phyloP scores from a whole-genome alignment of 2,797 vertebrate genomes.

The Prionace glauca region DNA sequence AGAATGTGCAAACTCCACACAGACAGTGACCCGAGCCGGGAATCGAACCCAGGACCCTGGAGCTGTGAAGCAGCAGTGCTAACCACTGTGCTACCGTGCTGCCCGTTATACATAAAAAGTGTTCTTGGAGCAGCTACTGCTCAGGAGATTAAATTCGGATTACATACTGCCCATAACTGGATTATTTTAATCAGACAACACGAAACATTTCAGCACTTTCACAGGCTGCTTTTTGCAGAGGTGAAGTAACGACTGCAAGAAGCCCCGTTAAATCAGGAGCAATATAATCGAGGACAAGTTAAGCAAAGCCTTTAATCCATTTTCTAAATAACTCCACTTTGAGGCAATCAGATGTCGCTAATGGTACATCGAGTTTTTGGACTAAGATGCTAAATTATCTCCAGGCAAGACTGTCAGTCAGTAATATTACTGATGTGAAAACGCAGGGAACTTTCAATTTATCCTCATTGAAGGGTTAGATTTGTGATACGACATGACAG shows the following conservation, averaged over 20 bases:
- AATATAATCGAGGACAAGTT: neutral
- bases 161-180: neutral
- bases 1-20: too few species aligned
- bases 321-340: neutral
- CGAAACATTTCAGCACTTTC: neutral
- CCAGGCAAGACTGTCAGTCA: neutral
- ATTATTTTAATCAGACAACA: neutral
- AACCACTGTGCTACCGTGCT: too few species aligned
- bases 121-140: neutral
- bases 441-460: neutral
- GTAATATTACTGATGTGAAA: neutral
- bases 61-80: too few species aligned
- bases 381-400: neutral
- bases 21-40: too few species aligned
- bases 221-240: neutral
- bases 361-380: neutral
- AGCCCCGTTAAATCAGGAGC: neutral
- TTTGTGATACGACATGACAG: neutral
- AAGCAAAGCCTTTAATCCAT: neutral
- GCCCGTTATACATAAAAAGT: neutral
- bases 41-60: too few species aligned
- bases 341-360: neutral
- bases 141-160: neutral
- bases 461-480: constrained; percentile 4
- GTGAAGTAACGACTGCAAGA: neutral